Percentiles rank a stretch among this genome's conserved stretches.
These are phyloP conservation scores for Trachythela sp. DNA, from an alignment of 64 coral and sea anemone genomes.

Conservation along the genomic window DNA sequence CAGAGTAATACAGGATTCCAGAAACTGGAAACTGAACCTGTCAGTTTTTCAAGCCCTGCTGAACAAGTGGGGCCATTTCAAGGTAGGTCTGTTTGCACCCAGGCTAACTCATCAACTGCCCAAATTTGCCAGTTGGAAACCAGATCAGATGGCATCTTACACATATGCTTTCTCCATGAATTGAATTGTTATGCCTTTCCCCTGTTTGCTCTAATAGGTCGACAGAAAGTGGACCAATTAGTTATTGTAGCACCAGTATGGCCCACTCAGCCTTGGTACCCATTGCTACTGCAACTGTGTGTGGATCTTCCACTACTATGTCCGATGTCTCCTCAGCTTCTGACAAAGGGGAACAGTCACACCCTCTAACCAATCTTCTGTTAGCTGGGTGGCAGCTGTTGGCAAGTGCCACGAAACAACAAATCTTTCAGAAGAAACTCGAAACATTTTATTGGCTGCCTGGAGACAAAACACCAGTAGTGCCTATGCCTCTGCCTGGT, in stretches of 20 bases:
- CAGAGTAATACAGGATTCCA: conserved; percentile 19
- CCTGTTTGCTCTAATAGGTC: too few relatives aligned
- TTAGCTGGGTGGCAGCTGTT: conserved; percentile 61
- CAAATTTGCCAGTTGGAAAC: neutral
- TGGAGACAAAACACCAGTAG: conserved; percentile 31
- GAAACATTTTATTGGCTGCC: conserved; percentile 40
- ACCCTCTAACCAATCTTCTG: conserved; percentile 36
- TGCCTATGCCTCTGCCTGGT: conserved; percentile 35
- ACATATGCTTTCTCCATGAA: too few relatives aligned
- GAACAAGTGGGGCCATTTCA: neutral
- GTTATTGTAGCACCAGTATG: neutral
- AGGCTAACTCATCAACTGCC: neutral
- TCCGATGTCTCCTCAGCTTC: too few relatives aligned
- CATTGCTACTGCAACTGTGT: neutral
- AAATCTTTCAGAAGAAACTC: conserved; percentile 34
- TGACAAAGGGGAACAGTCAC: neutral
- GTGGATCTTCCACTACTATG: neutral
- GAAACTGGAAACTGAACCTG: neutral
- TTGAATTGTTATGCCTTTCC: too few relatives aligned
- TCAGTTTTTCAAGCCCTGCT: neutral
- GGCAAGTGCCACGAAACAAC: conserved; percentile 8
- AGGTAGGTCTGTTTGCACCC: neutral
- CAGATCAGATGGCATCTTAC: neutral
- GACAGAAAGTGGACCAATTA: neutral
- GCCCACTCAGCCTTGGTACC: neutral